phyloP scores from a whole-genome alignment of 2,888 invertebrate genomes.

The Conomelus anceps region DNA sequence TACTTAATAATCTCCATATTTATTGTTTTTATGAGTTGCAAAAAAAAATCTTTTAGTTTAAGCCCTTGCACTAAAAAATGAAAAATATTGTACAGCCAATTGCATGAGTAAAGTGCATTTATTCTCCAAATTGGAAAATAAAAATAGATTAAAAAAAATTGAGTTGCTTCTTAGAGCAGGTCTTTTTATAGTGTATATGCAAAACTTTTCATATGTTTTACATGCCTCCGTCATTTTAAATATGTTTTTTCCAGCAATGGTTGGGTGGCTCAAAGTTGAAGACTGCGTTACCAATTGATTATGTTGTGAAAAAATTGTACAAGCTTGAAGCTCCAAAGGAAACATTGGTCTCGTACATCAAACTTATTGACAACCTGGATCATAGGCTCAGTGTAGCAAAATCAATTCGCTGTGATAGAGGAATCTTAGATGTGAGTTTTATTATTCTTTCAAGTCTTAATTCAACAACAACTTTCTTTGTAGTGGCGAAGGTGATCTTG shows the following conservation, averaged over 20 bases:
- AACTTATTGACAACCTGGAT: conserved; percentile 50
- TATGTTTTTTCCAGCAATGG: conserved; percentile 42
- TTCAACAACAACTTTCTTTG: background rate
- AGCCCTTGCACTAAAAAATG: too few relatives aligned
- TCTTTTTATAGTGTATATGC: too few relatives aligned
- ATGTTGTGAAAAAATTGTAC: conserved; percentile 44
- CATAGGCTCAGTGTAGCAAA: conserved; percentile 55
- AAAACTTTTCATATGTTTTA: too few relatives aligned
- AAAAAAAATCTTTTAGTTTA: too few relatives aligned
- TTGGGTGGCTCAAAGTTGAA: conserved; percentile 45
- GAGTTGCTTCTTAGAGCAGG: too few relatives aligned
- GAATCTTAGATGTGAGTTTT: conserved; percentile 53
- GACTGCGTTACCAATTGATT: conserved; percentile 43
- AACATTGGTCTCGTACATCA: conserved; percentile 50
- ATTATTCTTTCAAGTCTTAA: background rate
- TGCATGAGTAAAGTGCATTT: too few relatives aligned
- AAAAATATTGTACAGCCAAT: too few relatives aligned
- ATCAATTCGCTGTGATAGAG: conserved; percentile 57
- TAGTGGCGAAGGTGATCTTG: too few relatives aligned
- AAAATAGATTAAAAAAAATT: too few relatives aligned
- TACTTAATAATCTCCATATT: too few relatives aligned
- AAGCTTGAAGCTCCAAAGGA: conserved; percentile 42
- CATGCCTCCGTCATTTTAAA: background rate
- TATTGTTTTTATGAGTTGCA: too few relatives aligned
- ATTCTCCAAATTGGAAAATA: too few relatives aligned